Conservation (phyloP, 2,888 invertebrate species). For the Nomada fucata region DNA sequence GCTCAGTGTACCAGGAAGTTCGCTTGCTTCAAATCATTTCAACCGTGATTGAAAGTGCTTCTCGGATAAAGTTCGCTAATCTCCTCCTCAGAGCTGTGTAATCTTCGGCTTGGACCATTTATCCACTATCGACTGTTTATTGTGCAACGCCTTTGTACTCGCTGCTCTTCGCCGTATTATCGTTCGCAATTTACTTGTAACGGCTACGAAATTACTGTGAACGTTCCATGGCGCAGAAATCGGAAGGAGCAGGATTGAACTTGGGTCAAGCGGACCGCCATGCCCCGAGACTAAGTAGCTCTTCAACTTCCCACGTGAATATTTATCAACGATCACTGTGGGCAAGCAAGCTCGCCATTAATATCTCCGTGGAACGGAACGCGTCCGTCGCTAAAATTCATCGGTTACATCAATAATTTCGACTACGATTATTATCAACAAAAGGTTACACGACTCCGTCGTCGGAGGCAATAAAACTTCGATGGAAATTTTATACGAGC, state of each 20-base stretch:
- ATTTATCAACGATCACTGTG: constrained; percentile 30
- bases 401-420: no score
- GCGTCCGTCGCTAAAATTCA: neutral
- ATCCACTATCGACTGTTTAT: constrained; percentile 43
- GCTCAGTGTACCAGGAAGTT: neutral
- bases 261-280: constrained; percentile 17
- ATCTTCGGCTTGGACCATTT: constrained; percentile 18
- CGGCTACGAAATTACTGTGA: constrained; percentile 43
- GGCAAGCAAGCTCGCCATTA: constrained; percentile 14
- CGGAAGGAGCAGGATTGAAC: constrained; percentile 18
- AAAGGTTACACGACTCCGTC: no score
- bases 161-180: constrained; percentile 26
- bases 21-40: constrained; percentile 11
- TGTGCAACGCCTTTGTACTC: constrained; percentile 42
- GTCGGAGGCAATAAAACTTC: no score
- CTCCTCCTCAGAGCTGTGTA: constrained; percentile 36
- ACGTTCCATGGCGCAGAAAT: constrained; percentile 14
- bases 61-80: constrained; percentile 9
- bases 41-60: constrained; percentile 3
- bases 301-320: constrained; percentile 30
- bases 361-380: neutral
- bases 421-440: no score
- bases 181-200: constrained; percentile 46
- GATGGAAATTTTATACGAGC: neutral
- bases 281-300: constrained; percentile 1